Conservation (phyloP, 2,113 vertebrate genomes). For the Thunnus thynnus region DNA sequence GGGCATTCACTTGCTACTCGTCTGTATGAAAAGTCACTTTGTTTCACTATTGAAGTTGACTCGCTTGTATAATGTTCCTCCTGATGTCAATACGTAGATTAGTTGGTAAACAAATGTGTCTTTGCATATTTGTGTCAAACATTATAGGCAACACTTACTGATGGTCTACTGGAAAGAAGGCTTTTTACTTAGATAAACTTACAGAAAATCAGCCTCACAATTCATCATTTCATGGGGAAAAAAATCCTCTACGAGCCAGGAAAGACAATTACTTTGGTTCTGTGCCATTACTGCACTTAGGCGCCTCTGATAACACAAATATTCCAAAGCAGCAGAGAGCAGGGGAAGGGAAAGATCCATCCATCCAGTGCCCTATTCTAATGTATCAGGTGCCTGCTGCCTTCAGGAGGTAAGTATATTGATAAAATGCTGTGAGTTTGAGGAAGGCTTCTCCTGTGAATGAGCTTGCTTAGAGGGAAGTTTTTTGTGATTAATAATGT, state of each 20-base stretch:
- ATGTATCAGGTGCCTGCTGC: slow-evolving; percentile 23
- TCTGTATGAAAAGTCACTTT: not conserved
- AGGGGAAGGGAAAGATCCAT: slow-evolving; percentile 2
- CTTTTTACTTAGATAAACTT: not conserved
- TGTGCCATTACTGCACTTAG: slow-evolving; percentile 54
- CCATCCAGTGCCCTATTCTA: slow-evolving; percentile 3
- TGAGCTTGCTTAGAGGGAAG: slow-evolving; percentile 11
- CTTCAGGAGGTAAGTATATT: not conserved
- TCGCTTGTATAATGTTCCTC: not conserved
- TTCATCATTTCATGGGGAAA: not conserved
- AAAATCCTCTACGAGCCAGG: not conserved
- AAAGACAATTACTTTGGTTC: slow-evolving; percentile 42
- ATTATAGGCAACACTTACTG: not conserved
- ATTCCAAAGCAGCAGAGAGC: slow-evolving; percentile 7
- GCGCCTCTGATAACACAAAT: slow-evolving; percentile 1
- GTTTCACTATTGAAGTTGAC: not conserved
- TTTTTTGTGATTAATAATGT: slow-evolving; percentile 51
- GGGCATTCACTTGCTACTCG: slow-evolving; percentile 20
- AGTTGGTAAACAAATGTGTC: not conserved
- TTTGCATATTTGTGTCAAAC: too few relatives aligned
- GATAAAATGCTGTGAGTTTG: slow-evolving; percentile 4
- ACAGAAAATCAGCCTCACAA: not conserved
- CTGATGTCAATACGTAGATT: not conserved
- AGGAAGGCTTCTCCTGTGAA: not conserved
- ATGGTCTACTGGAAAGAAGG: not conserved